Evolutionary conservation across 2,888 invertebrate genomes (phyloP).

Genomic region (Ferdinandea cuprea): DNA sequence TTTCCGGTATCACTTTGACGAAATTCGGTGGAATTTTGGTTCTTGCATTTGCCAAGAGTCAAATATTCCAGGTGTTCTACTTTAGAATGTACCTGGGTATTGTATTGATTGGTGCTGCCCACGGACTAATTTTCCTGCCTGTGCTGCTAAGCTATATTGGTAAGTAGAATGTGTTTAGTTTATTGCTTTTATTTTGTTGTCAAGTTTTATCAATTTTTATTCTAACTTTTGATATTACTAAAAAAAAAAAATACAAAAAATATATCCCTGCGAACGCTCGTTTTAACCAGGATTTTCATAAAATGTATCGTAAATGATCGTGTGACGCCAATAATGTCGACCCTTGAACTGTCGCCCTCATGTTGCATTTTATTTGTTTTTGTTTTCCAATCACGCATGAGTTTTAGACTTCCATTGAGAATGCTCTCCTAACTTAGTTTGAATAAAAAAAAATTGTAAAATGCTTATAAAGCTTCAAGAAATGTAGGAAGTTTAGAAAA

Average conservation of each 20-base stretch:
- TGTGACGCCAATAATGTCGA: slow-evolving; percentile 23
- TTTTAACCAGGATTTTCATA: slow-evolving; percentile 36
- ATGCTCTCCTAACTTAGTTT: background rate
- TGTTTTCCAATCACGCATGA: slow-evolving; percentile 60
- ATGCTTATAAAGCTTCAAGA: background rate
- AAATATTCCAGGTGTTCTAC: slow-evolving; percentile 97
- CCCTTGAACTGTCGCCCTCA: slow-evolving; percentile 22
- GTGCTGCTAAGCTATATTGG: slow-evolving; percentile 98
- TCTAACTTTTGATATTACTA: slow-evolving; percentile 29
- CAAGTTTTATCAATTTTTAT: background rate
- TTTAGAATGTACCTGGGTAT: slow-evolving; percentile 99
- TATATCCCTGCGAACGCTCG: slow-evolving; percentile 26
- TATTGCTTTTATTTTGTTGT: slow-evolving; percentile 1
- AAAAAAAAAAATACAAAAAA: slow-evolving; percentile 4
- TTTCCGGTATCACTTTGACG: slow-evolving; percentile 98
- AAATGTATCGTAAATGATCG: slow-evolving; percentile 22
- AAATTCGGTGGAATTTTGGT: slow-evolving; percentile 99
- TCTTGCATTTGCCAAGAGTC: slow-evolving; percentile 97
- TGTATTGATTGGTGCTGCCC: slow-evolving; percentile 97
- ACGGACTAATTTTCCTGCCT: slow-evolving; percentile 98
- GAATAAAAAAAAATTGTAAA: background rate
- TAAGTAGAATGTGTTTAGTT: slow-evolving; percentile 81
- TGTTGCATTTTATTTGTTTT: slow-evolving; percentile 58
- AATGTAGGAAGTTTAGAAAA: no score
- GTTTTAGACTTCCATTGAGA: slow-evolving; percentile 4